Conservation (phyloP, 2,113 vertebrate genomes). For the Centropus unirufus region DNA sequence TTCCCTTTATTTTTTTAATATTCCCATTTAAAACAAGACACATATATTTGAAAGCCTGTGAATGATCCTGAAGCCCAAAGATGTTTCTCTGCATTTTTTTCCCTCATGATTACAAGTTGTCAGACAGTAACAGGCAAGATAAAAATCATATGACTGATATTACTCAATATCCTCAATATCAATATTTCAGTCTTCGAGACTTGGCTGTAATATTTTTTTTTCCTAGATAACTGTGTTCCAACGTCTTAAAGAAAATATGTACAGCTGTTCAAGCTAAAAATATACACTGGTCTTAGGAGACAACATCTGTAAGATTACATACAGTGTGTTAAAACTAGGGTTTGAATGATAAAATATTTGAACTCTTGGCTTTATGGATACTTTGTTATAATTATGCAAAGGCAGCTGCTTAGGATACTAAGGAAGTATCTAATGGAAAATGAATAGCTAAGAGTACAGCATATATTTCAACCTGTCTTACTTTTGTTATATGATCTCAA, state of each 20-base stretch:
- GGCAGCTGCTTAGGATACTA: not conserved
- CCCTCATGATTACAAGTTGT: not conserved
- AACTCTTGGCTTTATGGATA: not conserved
- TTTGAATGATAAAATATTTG: not conserved
- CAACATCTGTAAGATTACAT: not conserved
- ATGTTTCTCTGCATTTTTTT: not conserved
- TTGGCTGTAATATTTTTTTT: not conserved
- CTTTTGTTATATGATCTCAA: not conserved
- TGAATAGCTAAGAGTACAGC: not conserved
- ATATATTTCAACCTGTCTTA: not conserved
- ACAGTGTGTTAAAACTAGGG: not conserved
- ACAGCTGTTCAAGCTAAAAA: not conserved
- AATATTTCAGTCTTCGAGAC: not conserved
- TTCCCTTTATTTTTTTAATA: not conserved
- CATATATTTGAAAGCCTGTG: not conserved
- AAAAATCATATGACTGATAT: not conserved
- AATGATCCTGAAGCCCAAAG: not conserved
- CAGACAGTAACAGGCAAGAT: not conserved
- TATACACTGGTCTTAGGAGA: not conserved
- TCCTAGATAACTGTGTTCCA: not conserved
- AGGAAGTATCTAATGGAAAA: not conserved
- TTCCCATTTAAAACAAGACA: not conserved
- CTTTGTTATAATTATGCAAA: not conserved
- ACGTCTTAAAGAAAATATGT: not conserved
- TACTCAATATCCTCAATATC: not conserved